phyloP scores from a whole-genome alignment of 2,888 invertebrate species.

The Amphiduros pacificus region DNA sequence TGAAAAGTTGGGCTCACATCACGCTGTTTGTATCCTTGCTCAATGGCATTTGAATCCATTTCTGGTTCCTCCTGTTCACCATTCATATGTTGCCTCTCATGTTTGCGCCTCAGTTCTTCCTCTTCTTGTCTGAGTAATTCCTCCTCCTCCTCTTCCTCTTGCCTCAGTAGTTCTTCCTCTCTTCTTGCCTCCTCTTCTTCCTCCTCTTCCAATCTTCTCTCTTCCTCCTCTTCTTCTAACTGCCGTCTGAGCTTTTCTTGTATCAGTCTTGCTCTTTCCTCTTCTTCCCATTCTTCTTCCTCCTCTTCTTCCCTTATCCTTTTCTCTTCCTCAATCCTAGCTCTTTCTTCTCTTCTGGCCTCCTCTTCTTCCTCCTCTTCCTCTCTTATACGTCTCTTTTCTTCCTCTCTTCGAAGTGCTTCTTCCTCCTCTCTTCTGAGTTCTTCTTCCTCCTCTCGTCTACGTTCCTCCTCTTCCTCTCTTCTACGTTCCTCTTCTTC shows the following conservation, averaged over 20 bases:
- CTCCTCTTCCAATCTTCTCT: background rate
- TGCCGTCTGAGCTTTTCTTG: background rate
- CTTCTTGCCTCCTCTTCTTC: background rate
- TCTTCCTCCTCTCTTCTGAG: background rate
- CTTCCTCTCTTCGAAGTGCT: background rate
- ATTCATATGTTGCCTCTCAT: background rate
- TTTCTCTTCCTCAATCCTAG: background rate
- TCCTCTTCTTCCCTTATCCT: slow-evolving; percentile 7
- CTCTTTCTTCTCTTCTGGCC: background rate
- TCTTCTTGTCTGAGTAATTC: slow-evolving; percentile 4
- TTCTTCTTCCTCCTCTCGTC: background rate
- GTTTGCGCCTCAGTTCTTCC: background rate
- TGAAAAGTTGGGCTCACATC: background rate
- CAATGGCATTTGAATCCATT: background rate
- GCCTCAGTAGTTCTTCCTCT: background rate
- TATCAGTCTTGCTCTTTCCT: background rate
- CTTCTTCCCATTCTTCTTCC: background rate
- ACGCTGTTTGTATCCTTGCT: background rate
- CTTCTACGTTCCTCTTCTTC: background rate
- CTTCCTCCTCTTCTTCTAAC: slow-evolving; percentile 3
- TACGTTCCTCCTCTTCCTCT: background rate
- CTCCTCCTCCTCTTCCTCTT: background rate
- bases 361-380: slow-evolving; percentile 14
- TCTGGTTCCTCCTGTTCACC: background rate
- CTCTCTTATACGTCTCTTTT: background rate